These are phyloP conservation scores for Eurytoma adleriae DNA, from an alignment of 2,888 invertebrate genomes.

Conservation along the genomic window DNA sequence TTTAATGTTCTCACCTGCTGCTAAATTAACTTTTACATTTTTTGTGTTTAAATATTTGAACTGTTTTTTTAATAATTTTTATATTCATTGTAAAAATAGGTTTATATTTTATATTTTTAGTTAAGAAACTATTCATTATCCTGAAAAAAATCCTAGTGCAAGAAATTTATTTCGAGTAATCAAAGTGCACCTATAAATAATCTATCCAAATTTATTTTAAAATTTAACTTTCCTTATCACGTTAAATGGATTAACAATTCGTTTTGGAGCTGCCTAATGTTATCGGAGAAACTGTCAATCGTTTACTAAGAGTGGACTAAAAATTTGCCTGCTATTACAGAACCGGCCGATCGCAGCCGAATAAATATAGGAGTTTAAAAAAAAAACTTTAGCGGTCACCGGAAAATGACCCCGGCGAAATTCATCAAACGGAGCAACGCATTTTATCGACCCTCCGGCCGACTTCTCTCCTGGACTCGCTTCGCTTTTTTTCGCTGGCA, in stretches of 20 bases:
- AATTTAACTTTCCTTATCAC: no score
- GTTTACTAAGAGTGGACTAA: background rate
- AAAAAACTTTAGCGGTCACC: background rate
- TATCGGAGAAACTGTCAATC: conserved; percentile 43
- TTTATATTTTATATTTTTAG: no score
- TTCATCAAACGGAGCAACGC: conserved; percentile 54
- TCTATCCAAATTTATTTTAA: no score
- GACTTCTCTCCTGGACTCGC: background rate
- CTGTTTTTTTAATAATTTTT: no score
- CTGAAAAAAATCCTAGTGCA: no score
- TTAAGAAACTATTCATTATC: no score
- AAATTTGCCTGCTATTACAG: conserved; percentile 19
- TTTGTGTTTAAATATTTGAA: no score
- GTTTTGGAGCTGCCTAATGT: background rate
- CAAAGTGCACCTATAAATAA: no score
- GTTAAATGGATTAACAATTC: no score
- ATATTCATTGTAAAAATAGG: no score
- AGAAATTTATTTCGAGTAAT: no score
- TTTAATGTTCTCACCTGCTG: conserved; percentile 33
- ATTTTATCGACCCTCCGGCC: conserved; percentile 34
- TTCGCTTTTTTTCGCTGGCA: conserved; percentile 50
- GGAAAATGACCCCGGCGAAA: conserved; percentile 45
- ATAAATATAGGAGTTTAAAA: background rate
- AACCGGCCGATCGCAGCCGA: background rate
- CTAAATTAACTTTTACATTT: no score